A percentile compares a stretch with the other conserved stretches of the same genome.
These are phyloP conservation scores for Protosalanx chinensis DNA, from an alignment of 2,797 vertebrate genomes.

Conservation along the genomic window DNA sequence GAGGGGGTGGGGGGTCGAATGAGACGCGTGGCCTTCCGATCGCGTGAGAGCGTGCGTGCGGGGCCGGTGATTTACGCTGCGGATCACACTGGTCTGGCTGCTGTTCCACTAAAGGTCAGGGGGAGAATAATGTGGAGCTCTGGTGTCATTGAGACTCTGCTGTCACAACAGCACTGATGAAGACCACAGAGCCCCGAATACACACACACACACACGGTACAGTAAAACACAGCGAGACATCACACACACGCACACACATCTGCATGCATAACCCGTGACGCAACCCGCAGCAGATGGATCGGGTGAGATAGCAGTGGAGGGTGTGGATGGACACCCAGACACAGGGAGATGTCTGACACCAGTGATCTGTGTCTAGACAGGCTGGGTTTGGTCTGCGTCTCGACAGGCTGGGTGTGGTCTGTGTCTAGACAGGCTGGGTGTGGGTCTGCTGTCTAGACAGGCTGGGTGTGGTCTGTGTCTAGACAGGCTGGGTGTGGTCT, in stretches of 20 bases:
- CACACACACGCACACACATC: conserved; percentile 23
- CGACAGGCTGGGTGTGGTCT: too few species aligned
- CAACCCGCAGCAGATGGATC: conserved; percentile 59
- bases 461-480: too few species aligned
- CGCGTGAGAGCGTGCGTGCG: conserved; percentile 30
- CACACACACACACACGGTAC: not conserved
- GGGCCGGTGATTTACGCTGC: conserved; percentile 55
- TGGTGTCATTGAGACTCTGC: conserved; percentile 49
- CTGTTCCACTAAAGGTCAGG: conserved; percentile 63
- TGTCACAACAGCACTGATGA: conserved; percentile 68
- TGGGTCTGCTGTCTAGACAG: too few species aligned
- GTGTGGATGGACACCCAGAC: conserved; percentile 19
- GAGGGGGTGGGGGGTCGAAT: not conserved
- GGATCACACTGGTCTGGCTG: conserved; percentile 51
- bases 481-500: too few species aligned
- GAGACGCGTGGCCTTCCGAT: conserved; percentile 5
- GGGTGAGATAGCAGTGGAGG: conserved; percentile 1
- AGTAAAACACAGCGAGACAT: conserved; percentile 26
- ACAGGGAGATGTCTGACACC: conserved; percentile 41
- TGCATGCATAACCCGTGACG: conserved; percentile 49
- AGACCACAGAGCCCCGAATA: conserved; percentile 47
- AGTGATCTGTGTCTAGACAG: not conserved
- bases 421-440: too few species aligned
- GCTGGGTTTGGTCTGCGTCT: not conserved
- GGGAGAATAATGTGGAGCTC: conserved; percentile 66